Percentiles rank a stretch among this genome's conserved stretches.
Evolutionary conservation across 2,888 invertebrate species (phyloP).

Genomic region (Melinopterus prodromus): DNA sequence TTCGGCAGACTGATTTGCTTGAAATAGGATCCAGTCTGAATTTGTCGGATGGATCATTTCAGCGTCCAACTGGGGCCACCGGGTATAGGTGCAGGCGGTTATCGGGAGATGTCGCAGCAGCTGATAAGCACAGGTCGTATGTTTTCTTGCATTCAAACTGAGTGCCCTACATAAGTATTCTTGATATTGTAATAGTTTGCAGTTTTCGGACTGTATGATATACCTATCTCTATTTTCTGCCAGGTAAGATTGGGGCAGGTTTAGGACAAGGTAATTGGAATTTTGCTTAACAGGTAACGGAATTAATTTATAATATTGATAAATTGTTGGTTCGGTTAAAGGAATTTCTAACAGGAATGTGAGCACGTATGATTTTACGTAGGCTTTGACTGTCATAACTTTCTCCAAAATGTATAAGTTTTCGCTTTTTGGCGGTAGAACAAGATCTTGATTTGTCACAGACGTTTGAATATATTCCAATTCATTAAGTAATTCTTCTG

Average conservation of each 20-base stretch:
- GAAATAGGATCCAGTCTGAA: too few species aligned
- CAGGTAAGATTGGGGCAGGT: slow-evolving; percentile 12
- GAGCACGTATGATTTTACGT: neutral
- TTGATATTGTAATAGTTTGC: too few species aligned
- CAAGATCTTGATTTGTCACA: neutral
- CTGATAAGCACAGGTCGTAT: too few species aligned
- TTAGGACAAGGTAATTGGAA: slow-evolving; percentile 7
- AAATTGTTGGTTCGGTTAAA: neutral
- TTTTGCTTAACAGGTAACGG: slow-evolving; percentile 4
- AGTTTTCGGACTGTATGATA: neutral
- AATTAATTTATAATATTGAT: slow-evolving; percentile 5
- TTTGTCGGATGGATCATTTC: too few species aligned
- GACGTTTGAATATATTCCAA: slow-evolving; percentile 13
- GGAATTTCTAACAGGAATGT: slow-evolving; percentile 14
- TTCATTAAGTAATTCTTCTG: slow-evolving; percentile 11
- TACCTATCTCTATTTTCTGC: slow-evolving; percentile 26
- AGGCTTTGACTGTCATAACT: slow-evolving; percentile 13
- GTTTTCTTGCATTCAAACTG: too few species aligned
- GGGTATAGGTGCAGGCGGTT: too few species aligned
- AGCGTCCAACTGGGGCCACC: too few species aligned
- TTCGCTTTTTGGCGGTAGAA: neutral
- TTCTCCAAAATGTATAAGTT: slow-evolving; percentile 12
- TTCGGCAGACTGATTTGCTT: too few species aligned
- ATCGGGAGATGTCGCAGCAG: too few species aligned
- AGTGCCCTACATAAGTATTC: too few species aligned